A percentile compares a stretch with the other conserved stretches of the same genome.
phyloP scores from a whole-genome alignment of 2,797 vertebrate genomes.

The Sebastes trivittatus region DNA sequence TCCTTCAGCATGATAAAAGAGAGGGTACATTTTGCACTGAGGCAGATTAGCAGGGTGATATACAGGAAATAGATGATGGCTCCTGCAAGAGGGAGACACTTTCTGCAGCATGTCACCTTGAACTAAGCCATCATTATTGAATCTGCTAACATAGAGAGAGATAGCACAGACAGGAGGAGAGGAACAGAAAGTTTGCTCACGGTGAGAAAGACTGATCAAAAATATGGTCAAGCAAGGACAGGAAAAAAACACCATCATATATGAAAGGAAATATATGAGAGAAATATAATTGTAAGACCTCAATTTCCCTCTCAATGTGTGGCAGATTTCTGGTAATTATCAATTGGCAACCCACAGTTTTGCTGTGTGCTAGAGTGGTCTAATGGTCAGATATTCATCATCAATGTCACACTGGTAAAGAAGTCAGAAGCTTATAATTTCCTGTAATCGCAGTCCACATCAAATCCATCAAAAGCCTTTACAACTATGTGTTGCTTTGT shows the following conservation, averaged over 20 bases:
- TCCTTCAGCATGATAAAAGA: slow-evolving; percentile 20
- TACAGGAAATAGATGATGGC: slow-evolving; percentile 13
- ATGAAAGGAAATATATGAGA: not conserved
- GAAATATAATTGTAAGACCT: not conserved
- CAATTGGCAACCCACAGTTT: slow-evolving; percentile 16
- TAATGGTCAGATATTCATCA: slow-evolving; percentile 22
- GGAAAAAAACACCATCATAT: not conserved
- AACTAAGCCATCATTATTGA: slow-evolving; percentile 43
- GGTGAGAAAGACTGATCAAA: not conserved
- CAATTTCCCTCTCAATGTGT: not conserved
- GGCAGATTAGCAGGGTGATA: slow-evolving; percentile 30
- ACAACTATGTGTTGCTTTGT: not conserved
- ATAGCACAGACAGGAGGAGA: not conserved
- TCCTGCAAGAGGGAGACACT: slow-evolving; percentile 20
- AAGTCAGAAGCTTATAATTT: not conserved
- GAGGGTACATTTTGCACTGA: slow-evolving; percentile 12
- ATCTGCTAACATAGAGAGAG: slow-evolving; percentile 23
- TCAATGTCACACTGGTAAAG: slow-evolving; percentile 4
- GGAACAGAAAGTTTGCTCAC: not conserved
- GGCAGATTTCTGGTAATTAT: slow-evolving; percentile 39
- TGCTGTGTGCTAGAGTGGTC: not conserved
- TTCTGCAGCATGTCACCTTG: slow-evolving; percentile 51
- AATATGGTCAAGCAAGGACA: not conserved
- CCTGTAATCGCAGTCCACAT: slow-evolving; percentile 12
- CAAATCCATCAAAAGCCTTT: not conserved